Base-by-base conservation (phyloP, 2,888 invertebrate genomes). In the Microctonus brassicae region DNA sequence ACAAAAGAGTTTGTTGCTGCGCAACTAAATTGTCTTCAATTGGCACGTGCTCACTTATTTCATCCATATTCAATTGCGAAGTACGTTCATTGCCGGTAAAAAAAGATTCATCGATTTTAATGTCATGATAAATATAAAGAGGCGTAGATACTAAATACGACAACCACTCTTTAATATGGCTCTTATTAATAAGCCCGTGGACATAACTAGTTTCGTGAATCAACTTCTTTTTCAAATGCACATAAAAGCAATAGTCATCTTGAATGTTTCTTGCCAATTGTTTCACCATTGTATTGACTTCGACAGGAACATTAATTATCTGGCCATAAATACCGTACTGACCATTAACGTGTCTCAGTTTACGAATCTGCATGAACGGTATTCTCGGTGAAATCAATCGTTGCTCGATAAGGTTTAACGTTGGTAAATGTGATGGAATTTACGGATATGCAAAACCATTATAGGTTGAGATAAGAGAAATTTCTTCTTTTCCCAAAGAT, bases 281-380 rank as follows among this genome's bases (percentile, higher is more conserved):
- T 77, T 82, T 79, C 64, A 84, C 82, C 84, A 84, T 85, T 1
- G 79, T 77, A 75, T 84, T 60, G 63, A 82, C 84, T 73, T 80
- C 36, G 10, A 84, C 82, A 74, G 86, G 86, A 2, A 87, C 83
- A 77, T 87, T 87, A 20, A 87, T 87, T 67, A 86, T 80, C 82
- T 88, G 86, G 0, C 83, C 86, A 73, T 68, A 53, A 47, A 55
- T 63, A 53, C 78, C 79, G 47, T 75, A 78, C 61, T 77, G 76
- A 39, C 79, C 79, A 66, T 81, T 60, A 70, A 76, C 77, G 75
- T 81, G 75, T 57, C 78, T 72, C 42, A 78, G 74, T 64, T 77
- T 67, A 65, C 78, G 55, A 57, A 76, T 78, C 68, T 73, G 77
- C 79, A 79, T 79, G 72, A 77, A 79, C 72, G 73, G 81, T 70